These are phyloP conservation scores for Coregonus ussuriensis DNA, from an alignment of 2,797 vertebrate species.

Conservation along the genomic window DNA sequence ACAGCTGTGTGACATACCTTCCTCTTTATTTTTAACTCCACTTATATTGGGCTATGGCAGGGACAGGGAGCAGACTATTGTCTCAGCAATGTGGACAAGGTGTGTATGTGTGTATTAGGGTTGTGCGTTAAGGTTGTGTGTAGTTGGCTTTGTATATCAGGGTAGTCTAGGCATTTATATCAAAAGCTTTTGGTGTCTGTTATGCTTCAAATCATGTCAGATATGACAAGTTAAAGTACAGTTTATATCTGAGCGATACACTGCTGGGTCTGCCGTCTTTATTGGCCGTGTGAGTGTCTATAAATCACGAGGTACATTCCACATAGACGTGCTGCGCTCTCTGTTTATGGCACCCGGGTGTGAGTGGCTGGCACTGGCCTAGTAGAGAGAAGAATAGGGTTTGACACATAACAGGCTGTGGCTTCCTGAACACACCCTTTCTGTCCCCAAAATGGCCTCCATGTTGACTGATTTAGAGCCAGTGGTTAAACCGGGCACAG, in stretches of 20 bases:
- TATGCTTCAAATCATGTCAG: conserved; percentile 46
- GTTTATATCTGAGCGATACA: conserved; percentile 42
- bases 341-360: conserved; percentile 61
- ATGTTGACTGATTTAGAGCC: conserved; percentile 32
- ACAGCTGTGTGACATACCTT: conserved; percentile 83
- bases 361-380: conserved; percentile 53
- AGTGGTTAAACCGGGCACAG: conserved; percentile 14
- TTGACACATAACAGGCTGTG: conserved; percentile 26
- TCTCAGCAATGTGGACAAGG: conserved; percentile 52
- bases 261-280: conserved; percentile 47
- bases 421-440: neutral
- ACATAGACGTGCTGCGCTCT: conserved; percentile 62
- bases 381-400: conserved; percentile 22
- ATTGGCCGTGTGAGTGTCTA: conserved; percentile 56
- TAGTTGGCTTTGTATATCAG: neutral
- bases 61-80: conserved; percentile 59
- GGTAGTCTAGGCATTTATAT: neutral
- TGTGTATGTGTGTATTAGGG: neutral
- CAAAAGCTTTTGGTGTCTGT: conserved; percentile 23
- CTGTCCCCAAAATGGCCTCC: conserved; percentile 8
- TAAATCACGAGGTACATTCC: conserved; percentile 70
- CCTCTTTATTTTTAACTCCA: conserved; percentile 81
- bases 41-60: conserved; percentile 54
- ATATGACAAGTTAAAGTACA: conserved; percentile 60
- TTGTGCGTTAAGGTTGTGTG: neutral